These are phyloP conservation scores for Folsomia manolachei DNA, from an alignment of 2,888 invertebrate genomes.

Conservation along the genomic window DNA sequence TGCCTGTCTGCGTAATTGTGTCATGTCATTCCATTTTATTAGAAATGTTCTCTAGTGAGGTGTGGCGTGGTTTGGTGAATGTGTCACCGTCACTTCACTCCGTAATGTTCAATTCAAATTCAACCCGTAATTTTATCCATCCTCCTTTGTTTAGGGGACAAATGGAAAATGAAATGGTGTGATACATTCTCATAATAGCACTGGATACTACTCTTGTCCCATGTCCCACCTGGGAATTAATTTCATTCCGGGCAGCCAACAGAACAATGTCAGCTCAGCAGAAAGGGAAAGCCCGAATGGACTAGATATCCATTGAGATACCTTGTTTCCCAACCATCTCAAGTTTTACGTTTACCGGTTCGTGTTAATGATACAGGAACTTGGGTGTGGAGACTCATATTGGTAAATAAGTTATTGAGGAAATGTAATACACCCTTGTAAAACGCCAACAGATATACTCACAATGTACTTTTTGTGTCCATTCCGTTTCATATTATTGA, in stretches of 20 bases:
- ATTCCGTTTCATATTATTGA: too few relatives aligned
- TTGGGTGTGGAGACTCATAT: neutral
- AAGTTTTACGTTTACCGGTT: too few relatives aligned
- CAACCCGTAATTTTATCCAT: neutral
- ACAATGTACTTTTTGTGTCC: too few relatives aligned
- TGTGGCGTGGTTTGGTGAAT: too few relatives aligned
- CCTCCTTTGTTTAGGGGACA: neutral
- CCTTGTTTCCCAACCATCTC: neutral
- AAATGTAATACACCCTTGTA: neutral
- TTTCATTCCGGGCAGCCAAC: conserved; percentile 7
- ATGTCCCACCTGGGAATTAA: conserved; percentile 19
- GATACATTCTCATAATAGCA: neutral
- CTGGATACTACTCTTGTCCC: neutral
- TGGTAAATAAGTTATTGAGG: neutral
- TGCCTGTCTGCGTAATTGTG: neutral
- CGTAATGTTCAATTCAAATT: neutral
- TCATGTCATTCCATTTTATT: conserved; percentile 8
- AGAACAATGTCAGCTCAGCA: too few relatives aligned
- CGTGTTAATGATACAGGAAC: too few relatives aligned
- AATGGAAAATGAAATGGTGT: too few relatives aligned
- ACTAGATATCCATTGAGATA: too few relatives aligned
- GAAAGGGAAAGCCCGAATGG: too few relatives aligned
- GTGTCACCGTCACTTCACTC: neutral
- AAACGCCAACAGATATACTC: neutral
- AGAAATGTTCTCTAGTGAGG: neutral